A percentile compares a stretch with the other conserved stretches of the same genome.
Evolutionary conservation across 2,113 vertebrate species (phyloP).

Genomic region (Rattus rattus): DNA sequence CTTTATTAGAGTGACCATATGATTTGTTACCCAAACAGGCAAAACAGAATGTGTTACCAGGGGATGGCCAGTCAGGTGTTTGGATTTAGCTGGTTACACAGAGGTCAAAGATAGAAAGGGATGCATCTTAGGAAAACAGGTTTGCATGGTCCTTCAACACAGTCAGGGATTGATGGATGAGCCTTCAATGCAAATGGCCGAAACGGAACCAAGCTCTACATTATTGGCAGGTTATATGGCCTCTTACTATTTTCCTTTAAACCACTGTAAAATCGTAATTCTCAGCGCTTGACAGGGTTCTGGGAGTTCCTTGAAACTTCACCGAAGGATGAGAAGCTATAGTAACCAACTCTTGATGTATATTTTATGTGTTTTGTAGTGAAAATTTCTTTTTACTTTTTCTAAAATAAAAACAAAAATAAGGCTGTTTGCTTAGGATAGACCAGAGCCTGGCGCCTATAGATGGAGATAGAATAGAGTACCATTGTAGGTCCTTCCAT

Average conservation of each 20-base stretch:
- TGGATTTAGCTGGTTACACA: not conserved
- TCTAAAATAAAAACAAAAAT: constrained; percentile 60
- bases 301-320: constrained; percentile 31
- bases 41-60: too few relatives aligned
- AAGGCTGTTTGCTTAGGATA: constrained; percentile 12
- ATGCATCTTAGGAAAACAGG: not conserved
- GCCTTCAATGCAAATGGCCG: not conserved
- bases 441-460: not conserved
- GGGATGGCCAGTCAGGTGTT: rapidly evolving
- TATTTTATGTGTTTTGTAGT: constrained; percentile 67
- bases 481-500: not conserved
- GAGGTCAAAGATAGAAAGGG: too few relatives aligned
- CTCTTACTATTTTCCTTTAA: not conserved
- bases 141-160: not conserved
- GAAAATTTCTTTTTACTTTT: constrained; percentile 51
- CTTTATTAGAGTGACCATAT: not conserved
- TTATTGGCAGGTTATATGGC: not conserved
- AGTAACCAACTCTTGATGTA: constrained; percentile 66
- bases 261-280: not conserved
- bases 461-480: not conserved
- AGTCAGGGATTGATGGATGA: not conserved
- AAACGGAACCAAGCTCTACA: not conserved
- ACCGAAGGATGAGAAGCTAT: constrained; percentile 50
- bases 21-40: not conserved
- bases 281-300: not conserved